Evolutionary conservation across 2,888 invertebrate genomes (phyloP).

Genomic region (Pseudanteris insignis): DNA sequence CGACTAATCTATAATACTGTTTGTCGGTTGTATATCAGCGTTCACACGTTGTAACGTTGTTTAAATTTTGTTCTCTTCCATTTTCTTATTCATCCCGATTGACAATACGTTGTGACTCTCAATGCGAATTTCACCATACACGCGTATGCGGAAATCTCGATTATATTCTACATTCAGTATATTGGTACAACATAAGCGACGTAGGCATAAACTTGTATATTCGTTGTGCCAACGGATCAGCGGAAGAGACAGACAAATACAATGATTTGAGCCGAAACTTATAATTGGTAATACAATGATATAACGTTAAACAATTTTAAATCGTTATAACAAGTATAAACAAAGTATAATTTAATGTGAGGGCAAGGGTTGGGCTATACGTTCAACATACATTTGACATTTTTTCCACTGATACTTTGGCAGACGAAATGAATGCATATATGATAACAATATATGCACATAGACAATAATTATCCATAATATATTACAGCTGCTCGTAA

Average conservation of each 20-base stretch:
- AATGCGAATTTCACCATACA: slow-evolving; percentile 24
- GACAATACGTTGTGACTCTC: slow-evolving; percentile 15
- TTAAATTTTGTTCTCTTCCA: no score
- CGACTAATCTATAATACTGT: slow-evolving; percentile 36
- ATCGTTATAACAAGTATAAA: no score
- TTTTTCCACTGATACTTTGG: slow-evolving; percentile 13
- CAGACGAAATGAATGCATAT: slow-evolving; percentile 23
- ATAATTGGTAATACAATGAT: no score
- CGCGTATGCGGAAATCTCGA: slow-evolving; percentile 33
- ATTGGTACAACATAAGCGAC: slow-evolving; percentile 20
- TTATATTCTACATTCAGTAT: slow-evolving; percentile 34
- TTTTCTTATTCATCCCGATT: no score
- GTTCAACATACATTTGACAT: no score
- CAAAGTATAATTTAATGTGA: no score
- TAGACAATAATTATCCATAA: slow-evolving; percentile 20
- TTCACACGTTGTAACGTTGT: slow-evolving; percentile 9
- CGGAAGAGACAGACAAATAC: no score
- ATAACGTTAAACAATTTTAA: no score
- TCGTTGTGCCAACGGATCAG: no score
- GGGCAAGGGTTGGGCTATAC: no score
- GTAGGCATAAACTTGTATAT: slow-evolving; percentile 29
- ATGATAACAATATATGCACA: slow-evolving; percentile 17
- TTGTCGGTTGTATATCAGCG: slow-evolving; percentile 20
- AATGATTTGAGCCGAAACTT: no score
- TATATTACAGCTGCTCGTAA: slow-evolving; percentile 41